Conservation (phyloP, 2,797 vertebrate genomes). For the Leontopithecus rosalia region DNA sequence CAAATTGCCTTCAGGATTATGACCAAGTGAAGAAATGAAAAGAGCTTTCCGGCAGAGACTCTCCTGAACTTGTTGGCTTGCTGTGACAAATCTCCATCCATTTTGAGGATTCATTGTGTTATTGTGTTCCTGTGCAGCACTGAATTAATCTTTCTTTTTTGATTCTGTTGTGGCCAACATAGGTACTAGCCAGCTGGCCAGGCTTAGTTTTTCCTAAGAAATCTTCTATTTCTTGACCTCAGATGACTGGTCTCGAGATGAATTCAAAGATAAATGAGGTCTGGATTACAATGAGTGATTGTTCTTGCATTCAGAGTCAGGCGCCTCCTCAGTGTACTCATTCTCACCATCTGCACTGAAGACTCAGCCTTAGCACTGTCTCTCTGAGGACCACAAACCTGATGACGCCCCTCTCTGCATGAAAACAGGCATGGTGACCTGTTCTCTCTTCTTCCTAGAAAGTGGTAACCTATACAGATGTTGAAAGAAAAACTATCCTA, state of each 20-base stretch:
- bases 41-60: not conserved
- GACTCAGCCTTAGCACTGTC: not conserved
- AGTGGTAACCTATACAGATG: not conserved
- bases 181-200: not conserved
- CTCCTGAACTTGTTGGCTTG: not conserved
- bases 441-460: not conserved
- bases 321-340: not conserved
- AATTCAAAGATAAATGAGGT: not conserved
- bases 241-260: not conserved
- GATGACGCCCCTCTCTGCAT: not conserved
- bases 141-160: slow-evolving; percentile 6
- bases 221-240: not conserved
- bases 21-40: not conserved
- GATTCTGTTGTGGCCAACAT: not conserved
- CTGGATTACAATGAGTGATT: not conserved
- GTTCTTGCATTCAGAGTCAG: not conserved
- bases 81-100: not conserved
- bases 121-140: not conserved
- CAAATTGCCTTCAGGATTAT: not conserved
- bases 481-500: not conserved
- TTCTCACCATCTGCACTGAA: not conserved
- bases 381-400: not conserved
- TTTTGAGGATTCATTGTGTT: not conserved
- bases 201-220: not conserved
- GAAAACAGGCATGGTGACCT: not conserved